Conservation (phyloP, 2,888 invertebrate species). For the Catotricha subobsoleta region DNA sequence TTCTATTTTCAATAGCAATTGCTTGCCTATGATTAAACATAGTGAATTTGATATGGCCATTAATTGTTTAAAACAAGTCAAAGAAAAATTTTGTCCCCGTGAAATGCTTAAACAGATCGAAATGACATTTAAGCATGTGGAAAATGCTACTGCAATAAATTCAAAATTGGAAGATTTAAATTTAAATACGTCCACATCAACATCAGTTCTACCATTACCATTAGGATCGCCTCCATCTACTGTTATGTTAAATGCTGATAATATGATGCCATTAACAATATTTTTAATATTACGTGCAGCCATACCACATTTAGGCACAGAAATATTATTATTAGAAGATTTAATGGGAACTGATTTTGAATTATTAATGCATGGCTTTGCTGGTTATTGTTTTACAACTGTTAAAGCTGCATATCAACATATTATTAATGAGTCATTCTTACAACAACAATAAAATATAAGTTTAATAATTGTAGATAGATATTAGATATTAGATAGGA, state of each 20-base stretch:
- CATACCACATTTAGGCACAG: constrained; percentile 28
- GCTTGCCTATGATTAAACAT: constrained; percentile 18
- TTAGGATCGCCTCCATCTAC: too few species aligned
- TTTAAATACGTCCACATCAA: neutral
- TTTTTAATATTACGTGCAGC: constrained; percentile 25
- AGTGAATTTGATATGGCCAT: constrained; percentile 21
- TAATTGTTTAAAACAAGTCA: constrained; percentile 22
- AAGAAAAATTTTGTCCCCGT: constrained; percentile 27
- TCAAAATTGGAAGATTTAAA: neutral
- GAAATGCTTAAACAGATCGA: constrained; percentile 28
- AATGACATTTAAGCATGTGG: constrained; percentile 24
- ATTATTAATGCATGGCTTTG: constrained; percentile 26
- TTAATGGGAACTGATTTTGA: constrained; percentile 25
- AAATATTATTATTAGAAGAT: constrained; percentile 27
- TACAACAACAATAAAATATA: constrained; percentile 4
- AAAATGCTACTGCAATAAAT: constrained; percentile 16
- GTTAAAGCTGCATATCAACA: constrained; percentile 18
- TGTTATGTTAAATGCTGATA: constrained; percentile 20
- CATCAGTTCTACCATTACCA: constrained; percentile 8
- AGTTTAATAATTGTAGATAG: too few species aligned
- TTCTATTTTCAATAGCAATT: neutral
- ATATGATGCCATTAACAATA: constrained; percentile 27
- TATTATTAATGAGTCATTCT: constrained; percentile 10
- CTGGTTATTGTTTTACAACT: constrained; percentile 28
- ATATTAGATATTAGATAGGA: too few species aligned